Conservation (phyloP, 2,888 invertebrate species). For the Incurvaria masculella region DNA sequence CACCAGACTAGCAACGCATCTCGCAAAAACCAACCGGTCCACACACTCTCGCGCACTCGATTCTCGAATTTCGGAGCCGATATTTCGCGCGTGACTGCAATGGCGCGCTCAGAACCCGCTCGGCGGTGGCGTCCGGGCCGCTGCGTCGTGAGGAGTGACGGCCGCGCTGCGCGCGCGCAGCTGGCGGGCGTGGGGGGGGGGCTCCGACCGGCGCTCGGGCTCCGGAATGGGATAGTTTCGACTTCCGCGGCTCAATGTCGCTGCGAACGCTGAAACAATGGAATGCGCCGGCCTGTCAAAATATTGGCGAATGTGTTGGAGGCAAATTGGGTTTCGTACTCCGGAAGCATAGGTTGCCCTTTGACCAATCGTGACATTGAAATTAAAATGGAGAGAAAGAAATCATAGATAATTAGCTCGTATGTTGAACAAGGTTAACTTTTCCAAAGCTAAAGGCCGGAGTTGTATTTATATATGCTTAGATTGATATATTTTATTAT, state of each 20-base stretch:
- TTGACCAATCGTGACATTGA: too few relatives aligned
- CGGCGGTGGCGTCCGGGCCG: neutral
- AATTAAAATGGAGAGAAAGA: too few relatives aligned
- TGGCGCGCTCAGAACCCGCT: neutral
- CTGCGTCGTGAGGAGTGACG: neutral
- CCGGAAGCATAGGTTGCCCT: too few relatives aligned
- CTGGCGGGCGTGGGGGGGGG: neutral
- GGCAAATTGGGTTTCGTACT: too few relatives aligned
- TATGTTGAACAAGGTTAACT: too few relatives aligned
- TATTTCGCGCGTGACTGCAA: neutral
- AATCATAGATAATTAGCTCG: too few relatives aligned
- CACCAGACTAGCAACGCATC: neutral
- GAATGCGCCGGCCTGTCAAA: neutral
- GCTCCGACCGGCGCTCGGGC: neutral
- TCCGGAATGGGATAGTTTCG: neutral
- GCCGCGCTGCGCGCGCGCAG: neutral
- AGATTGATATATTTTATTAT: too few relatives aligned
- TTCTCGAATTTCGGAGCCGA: neutral
- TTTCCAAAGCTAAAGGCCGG: too few relatives aligned
- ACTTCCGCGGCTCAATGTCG: neutral
- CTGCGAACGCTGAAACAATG: neutral
- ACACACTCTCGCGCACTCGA: neutral
- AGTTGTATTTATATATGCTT: too few relatives aligned
- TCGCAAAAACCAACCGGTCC: neutral
- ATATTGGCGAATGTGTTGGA: too few relatives aligned